phyloP scores from a whole-genome alignment of 1,140 invertebrate genomes.

The Diploscapter pachys region DNA sequence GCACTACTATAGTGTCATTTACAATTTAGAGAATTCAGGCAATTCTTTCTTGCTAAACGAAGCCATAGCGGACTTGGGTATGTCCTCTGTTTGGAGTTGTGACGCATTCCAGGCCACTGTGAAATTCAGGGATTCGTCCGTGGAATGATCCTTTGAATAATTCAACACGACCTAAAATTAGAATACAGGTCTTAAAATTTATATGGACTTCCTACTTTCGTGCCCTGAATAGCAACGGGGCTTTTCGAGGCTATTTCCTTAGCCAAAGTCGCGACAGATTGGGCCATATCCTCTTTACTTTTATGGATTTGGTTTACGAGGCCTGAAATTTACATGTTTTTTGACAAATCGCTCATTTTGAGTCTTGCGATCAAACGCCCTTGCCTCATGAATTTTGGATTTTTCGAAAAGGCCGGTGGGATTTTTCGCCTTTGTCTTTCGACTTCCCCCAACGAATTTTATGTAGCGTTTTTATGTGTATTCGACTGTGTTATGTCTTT shows the following conservation, averaged over 20 bases:
- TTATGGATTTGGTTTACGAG: conserved; percentile 33
- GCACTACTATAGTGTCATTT: not conserved
- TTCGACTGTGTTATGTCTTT: not conserved
- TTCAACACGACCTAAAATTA: conserved; percentile 63
- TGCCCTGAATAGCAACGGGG: conserved; percentile 82
- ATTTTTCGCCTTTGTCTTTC: not conserved
- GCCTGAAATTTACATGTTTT: conserved; percentile 22
- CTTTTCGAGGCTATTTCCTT: conserved; percentile 81
- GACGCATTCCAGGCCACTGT: conserved; percentile 69
- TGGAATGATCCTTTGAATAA: conserved; percentile 75
- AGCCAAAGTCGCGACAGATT: conserved; percentile 72
- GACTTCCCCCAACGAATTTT: not conserved
- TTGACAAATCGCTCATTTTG: not conserved
- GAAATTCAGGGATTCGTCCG: conserved; percentile 59
- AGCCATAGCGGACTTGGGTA: conserved; percentile 74
- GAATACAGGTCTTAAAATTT: conserved; percentile 68
- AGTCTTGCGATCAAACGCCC: not conserved
- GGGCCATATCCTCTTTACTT: conserved; percentile 66
- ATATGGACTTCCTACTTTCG: conserved; percentile 7
- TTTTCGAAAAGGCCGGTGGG: not conserved
- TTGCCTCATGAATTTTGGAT: not conserved
- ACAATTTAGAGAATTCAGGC: conserved; percentile 28
- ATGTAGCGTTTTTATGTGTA: not conserved
- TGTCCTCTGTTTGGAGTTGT: conserved; percentile 86
- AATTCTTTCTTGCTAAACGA: conserved; percentile 68